Base-by-base conservation (phyloP, 2,797 vertebrate genomes). In the Liparis tanakae region DNA sequence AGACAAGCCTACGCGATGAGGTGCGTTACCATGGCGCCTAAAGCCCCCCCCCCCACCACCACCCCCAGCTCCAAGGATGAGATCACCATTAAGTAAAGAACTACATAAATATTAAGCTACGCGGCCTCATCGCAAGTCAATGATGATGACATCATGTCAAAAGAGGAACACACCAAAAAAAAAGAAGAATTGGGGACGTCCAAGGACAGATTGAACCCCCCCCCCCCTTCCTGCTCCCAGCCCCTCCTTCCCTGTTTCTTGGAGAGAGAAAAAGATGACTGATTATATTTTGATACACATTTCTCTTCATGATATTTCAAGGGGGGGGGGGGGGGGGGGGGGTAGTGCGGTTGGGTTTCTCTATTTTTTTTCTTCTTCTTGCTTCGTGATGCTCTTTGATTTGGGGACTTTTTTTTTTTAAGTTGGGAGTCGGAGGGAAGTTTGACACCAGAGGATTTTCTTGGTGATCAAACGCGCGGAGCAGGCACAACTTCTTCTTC, bases 241-340 rank as follows among this genome's bases (percentile, higher is more conserved):
- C 44, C 1, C 6, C 1, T 18, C 46, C 48, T 65, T 10, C 10
- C 13, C 78, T 69, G 73, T 86, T 90, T 88, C 86, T 85, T 74
- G 77, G 60, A 83, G 68, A 48, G n/a, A n/a, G n/a, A n/a, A 68
- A 80, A 81, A 78, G 46, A 81, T 77, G 76, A 82, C 68, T 82
- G 85, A 77, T 77, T 81, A 85, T 90, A 83, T 90, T 87, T 90
- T 87, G 76, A 85, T 85, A 64, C 81, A 62, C 83, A 79, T 91
- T 93, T 88, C 86, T 87, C 83, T 86, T 81, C 72, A 76, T 85
- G 80, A 83, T 90, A 69, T 86, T 92, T 90, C 83, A 30, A 4
- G 25, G 25, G 25, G 25, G 25, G 25, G 25, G 25, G 25, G 25
- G 25, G 25, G 25, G 25, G 25, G 71, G 74, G 74, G 55, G 83